phyloP scores from a whole-genome alignment of 1,140 invertebrate species.

The Wasmannia auropunctata region DNA sequence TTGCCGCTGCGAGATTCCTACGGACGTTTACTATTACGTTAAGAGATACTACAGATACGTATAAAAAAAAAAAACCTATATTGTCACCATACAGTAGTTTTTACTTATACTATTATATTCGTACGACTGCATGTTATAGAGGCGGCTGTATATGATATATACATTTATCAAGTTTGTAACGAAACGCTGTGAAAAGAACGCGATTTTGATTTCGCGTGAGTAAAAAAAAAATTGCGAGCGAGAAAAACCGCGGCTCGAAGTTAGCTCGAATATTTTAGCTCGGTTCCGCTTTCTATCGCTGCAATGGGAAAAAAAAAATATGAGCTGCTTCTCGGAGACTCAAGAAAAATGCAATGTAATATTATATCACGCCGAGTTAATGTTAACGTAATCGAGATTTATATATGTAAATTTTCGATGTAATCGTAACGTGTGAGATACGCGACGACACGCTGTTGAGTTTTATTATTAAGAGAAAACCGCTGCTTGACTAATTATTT shows the following conservation, averaged over 20 bases:
- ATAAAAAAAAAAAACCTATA: slow-evolving; percentile 7
- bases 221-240: slow-evolving; percentile 21
- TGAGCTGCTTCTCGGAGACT: neutral
- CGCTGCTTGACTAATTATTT: slow-evolving; percentile 60
- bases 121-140: slow-evolving; percentile 43
- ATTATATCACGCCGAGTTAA: slow-evolving; percentile 42
- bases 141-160: slow-evolving; percentile 36
- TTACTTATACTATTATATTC: slow-evolving; percentile 42
- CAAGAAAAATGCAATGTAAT: slow-evolving; percentile 28
- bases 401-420: slow-evolving; percentile 55
- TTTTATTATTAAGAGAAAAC: slow-evolving; percentile 38
- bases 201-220: slow-evolving; percentile 36
- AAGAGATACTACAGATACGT: slow-evolving; percentile 28
- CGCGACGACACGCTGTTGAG: slow-evolving; percentile 40
- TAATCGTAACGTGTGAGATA: slow-evolving; percentile 40
- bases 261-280: too few species aligned
- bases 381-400: slow-evolving; percentile 40
- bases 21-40: slow-evolving; percentile 20
- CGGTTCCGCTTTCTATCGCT: slow-evolving; percentile 16
- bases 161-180: slow-evolving; percentile 40
- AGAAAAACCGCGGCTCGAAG: neutral
- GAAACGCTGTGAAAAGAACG: slow-evolving; percentile 7
- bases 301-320: neutral
- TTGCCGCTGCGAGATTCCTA: slow-evolving; percentile 48
- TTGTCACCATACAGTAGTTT: slow-evolving; percentile 37